phyloP scores from a whole-genome alignment of 2,797 vertebrate species.

The Epinephelus malabaricus region DNA sequence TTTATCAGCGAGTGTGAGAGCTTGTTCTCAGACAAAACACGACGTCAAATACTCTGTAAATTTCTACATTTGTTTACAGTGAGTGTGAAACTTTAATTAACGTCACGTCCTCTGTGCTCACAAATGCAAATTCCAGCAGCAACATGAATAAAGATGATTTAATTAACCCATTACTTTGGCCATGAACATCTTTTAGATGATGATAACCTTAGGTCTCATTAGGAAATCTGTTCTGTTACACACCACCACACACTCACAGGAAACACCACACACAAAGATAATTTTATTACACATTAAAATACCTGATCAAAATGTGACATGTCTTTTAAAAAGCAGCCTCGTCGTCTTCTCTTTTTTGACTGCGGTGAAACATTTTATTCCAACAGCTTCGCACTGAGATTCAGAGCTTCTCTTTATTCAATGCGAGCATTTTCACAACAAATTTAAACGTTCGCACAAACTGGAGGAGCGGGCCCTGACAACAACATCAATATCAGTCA shows the following conservation, averaged over 20 bases:
- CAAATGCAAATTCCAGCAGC: constrained; percentile 34
- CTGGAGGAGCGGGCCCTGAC: too few species aligned
- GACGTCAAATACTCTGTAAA: constrained; percentile 22
- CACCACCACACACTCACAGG: background rate
- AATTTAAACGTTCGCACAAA: background rate
- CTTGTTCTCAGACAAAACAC: background rate
- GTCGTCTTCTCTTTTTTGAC: background rate
- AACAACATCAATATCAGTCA: too few species aligned
- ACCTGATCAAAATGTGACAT: background rate
- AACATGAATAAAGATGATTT: constrained; percentile 57
- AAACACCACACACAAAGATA: background rate
- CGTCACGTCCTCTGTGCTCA: background rate
- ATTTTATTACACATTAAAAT: background rate
- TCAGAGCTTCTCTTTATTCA: background rate
- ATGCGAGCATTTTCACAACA: background rate
- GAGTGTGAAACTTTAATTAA: constrained; percentile 34
- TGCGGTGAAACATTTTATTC: background rate
- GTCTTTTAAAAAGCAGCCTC: background rate
- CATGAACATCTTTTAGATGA: constrained; percentile 40
- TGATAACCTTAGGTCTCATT: constrained; percentile 17
- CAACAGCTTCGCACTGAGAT: background rate
- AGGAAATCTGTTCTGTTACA: constrained; percentile 2
- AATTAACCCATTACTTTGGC: constrained; percentile 49
- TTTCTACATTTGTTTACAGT: constrained; percentile 46
- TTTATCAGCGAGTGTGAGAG: constrained; percentile 34